Evolutionary conservation across 2,113 vertebrate species (phyloP).

Genomic region (Meleagris gallopavo): DNA sequence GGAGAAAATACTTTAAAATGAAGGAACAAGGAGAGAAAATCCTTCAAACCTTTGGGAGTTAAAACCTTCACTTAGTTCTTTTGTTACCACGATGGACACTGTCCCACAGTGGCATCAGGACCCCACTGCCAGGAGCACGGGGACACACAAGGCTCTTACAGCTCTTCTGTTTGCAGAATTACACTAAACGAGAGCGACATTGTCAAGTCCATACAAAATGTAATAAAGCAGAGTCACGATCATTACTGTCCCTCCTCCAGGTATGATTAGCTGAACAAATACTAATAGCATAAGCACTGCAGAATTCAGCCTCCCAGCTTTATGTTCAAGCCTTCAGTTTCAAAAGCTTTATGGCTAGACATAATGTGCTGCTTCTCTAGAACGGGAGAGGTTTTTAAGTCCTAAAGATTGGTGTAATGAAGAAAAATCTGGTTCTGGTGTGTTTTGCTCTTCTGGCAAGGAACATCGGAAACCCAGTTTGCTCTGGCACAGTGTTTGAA

Average conservation of each 20-base stretch:
- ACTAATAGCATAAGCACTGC: not conserved
- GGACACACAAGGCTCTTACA: not conserved
- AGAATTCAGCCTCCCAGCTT: not conserved
- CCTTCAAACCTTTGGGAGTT: not conserved
- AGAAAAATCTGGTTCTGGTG: not conserved
- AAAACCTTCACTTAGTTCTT: not conserved
- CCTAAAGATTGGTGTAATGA: not conserved
- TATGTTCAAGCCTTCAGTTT: not conserved
- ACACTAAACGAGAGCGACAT: not conserved
- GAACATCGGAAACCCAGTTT: not conserved
- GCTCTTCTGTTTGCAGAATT: not conserved
- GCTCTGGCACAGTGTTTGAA: accelerated
- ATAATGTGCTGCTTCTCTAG: not conserved
- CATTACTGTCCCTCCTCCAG: not conserved
- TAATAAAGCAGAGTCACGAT: not conserved
- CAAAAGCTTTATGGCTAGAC: not conserved
- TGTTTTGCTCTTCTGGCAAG: not conserved
- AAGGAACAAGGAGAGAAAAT: not conserved
- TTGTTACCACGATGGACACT: accelerated
- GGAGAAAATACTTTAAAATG: not conserved
- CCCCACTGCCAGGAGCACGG: not conserved
- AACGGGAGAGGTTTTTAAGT: not conserved
- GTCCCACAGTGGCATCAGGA: not conserved
- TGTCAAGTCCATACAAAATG: not conserved
- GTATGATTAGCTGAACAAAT: not conserved